Conservation (phyloP, 2,888 invertebrate genomes). For the Caenorhabditis sp. region DNA sequence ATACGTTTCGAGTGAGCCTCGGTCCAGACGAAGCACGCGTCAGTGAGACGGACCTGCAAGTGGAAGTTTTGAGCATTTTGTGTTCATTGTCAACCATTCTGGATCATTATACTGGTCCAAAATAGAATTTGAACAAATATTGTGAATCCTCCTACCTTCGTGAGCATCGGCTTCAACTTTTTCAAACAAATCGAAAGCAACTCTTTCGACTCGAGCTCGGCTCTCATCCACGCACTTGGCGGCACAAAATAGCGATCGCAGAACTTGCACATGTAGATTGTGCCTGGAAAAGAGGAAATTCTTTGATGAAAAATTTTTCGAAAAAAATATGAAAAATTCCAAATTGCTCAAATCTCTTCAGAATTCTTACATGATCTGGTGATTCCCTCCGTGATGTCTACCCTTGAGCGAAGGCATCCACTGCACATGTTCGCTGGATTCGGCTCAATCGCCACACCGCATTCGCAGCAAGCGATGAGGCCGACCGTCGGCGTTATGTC, state of each 20-base stretch:
- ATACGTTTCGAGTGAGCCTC: conserved; percentile 98
- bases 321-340: background rate
- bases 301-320: background rate
- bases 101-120: too few relatives aligned
- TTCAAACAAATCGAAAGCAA: conserved; percentile 90
- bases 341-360: background rate
- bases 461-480: conserved; percentile 90
- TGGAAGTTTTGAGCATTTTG: background rate
- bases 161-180: conserved; percentile 87
- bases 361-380: conserved; percentile 88
- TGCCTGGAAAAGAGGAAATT: conserved; percentile 67
- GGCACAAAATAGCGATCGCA: conserved; percentile 90
- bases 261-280: conserved; percentile 85
- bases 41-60: conserved; percentile 90
- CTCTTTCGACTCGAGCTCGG: conserved; percentile 85
- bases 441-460: conserved; percentile 93
- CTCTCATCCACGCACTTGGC: conserved; percentile 90
- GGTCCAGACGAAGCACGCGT: conserved; percentile 98
- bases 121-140: too few relatives aligned
- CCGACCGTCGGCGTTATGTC: conserved; percentile 71
- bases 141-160: too few relatives aligned
- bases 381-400: conserved; percentile 97
- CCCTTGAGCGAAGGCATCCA: conserved; percentile 92
- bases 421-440: conserved; percentile 99
- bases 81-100: too few relatives aligned